These are phyloP conservation scores for Drosophila leonis DNA, from an alignment of 2,888 invertebrate species.

Conservation along the genomic window DNA sequence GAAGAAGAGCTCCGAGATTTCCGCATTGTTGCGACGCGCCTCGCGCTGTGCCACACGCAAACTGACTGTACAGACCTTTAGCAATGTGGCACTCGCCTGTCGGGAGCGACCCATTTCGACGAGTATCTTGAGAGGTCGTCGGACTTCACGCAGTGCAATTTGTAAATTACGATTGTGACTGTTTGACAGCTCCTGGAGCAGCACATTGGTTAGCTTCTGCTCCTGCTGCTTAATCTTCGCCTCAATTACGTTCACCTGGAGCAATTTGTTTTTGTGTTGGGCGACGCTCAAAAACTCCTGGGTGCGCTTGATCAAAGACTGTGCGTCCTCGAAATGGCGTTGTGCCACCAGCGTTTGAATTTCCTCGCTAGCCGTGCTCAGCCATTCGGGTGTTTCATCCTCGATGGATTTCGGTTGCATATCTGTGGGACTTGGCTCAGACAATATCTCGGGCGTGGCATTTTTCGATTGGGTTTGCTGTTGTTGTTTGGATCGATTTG, in stretches of 20 bases:
- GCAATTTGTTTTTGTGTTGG: conserved; percentile 77
- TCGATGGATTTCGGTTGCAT: conserved; percentile 72
- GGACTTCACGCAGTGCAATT: conserved; percentile 94
- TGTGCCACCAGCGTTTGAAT: conserved; percentile 97
- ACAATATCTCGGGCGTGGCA: conserved; percentile 56
- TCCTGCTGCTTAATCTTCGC: conserved; percentile 90
- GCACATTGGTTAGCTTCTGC: conserved; percentile 92
- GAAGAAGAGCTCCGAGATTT: conserved; percentile 89
- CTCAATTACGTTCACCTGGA: conserved; percentile 75
- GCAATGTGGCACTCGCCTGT: conserved; percentile 85
- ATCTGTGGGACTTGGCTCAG: conserved; percentile 63
- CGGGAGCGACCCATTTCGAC: conserved; percentile 85
- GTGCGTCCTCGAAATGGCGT: conserved; percentile 97
- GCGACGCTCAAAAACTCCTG: conserved; percentile 86
- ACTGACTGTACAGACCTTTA: conserved; percentile 84
- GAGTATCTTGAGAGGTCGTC: conserved; percentile 93
- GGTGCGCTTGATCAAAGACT: conserved; percentile 91
- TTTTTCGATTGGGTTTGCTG: conserved; percentile 36
- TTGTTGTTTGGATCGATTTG: conserved; percentile 67
- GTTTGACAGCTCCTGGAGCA: conserved; percentile 95
- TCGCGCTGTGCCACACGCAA: conserved; percentile 84
- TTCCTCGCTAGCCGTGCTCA: conserved; percentile 96
- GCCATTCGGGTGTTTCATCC: conserved; percentile 91
- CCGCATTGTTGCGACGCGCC: conserved; percentile 84
- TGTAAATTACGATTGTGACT: conserved; percentile 96